Conservation (phyloP, 2,113 vertebrate genomes). For the Chloropsis hardwickii region DNA sequence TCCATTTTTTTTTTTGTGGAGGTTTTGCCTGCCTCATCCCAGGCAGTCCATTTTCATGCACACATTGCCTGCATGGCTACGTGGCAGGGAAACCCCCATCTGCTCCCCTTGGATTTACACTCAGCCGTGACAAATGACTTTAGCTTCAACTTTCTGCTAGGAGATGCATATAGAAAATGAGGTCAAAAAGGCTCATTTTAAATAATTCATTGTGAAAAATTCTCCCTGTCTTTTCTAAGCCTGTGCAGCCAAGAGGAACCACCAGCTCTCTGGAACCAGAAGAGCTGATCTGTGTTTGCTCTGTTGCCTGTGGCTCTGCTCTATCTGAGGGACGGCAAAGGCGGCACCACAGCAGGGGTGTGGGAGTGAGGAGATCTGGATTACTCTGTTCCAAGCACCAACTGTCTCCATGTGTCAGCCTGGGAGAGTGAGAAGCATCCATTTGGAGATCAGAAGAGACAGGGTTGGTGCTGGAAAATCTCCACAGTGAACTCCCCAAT, state of each 20-base stretch:
- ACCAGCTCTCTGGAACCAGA: background rate
- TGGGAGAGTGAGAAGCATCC: background rate
- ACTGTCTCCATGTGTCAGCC: conserved; percentile 7
- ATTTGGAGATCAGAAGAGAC: background rate
- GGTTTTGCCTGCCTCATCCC: background rate
- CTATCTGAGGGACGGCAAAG: background rate
- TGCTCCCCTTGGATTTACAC: conserved; percentile 57
- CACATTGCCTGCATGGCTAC: background rate
- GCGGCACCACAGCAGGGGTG: conserved; percentile 15
- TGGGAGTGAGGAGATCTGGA: conserved; percentile 51
- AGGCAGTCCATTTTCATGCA: conserved; percentile 37
- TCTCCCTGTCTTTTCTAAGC: background rate
- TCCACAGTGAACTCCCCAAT: background rate
- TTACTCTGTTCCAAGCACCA: conserved; percentile 40
- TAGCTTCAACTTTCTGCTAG: conserved; percentile 51
- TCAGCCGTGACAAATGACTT: conserved; percentile 41
- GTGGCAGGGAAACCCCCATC: conserved; percentile 59
- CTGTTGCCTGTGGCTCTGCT: background rate
- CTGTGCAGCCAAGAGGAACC: conserved; percentile 29
- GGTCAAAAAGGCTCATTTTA: conserved; percentile 58
- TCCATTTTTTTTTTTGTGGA: background rate
- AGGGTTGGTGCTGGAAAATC: background rate
- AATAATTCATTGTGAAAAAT: conserved; percentile 56
- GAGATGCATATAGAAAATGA: conserved; percentile 58
- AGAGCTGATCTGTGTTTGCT: background rate